Percentiles rank a stretch among this genome's conserved stretches.
Evolutionary conservation across 2,888 invertebrate species (phyloP).

Genomic region (Antitype chi): DNA sequence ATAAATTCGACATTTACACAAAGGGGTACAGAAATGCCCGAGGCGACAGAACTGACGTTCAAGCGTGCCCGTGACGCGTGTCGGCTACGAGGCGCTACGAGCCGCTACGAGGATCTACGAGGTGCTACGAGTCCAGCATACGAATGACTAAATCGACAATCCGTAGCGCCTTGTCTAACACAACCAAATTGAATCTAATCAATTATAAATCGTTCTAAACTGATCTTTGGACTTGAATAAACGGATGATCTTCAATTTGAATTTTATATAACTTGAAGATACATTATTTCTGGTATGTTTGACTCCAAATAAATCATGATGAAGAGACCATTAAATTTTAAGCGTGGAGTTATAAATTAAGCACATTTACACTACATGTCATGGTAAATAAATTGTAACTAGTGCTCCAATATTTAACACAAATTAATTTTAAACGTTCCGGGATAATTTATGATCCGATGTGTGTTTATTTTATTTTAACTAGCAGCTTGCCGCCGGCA

Average conservation of each 20-base stretch:
- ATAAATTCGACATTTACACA: slow-evolving; percentile 63
- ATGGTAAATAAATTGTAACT: slow-evolving; percentile 51
- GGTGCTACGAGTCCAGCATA: slow-evolving; percentile 67
- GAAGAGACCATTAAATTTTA: slow-evolving; percentile 35
- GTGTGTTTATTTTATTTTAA: slow-evolving; percentile 56
- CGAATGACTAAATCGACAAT: slow-evolving; percentile 66
- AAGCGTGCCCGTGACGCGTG: slow-evolving; percentile 67
- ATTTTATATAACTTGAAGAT: slow-evolving; percentile 8
- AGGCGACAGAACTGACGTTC: slow-evolving; percentile 67
- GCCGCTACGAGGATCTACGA: slow-evolving; percentile 64
- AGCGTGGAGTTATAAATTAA: slow-evolving; percentile 45
- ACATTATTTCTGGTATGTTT: slow-evolving; percentile 18
- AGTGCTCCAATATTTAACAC: slow-evolving; percentile 48
- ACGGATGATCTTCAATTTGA: background rate
- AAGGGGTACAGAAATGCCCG: slow-evolving; percentile 64
- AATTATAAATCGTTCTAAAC: slow-evolving; percentile 59
- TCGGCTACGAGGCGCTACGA: slow-evolving; percentile 67
- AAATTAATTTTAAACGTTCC: slow-evolving; percentile 60
- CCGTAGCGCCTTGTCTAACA: slow-evolving; percentile 53
- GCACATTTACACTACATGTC: slow-evolving; percentile 40
- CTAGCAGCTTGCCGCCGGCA: slow-evolving; percentile 3
- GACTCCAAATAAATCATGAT: slow-evolving; percentile 38
- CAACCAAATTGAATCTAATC: slow-evolving; percentile 62
- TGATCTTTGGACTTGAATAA: slow-evolving; percentile 26
- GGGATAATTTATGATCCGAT: slow-evolving; percentile 54